phyloP scores from a whole-genome alignment of 1,140 invertebrate species.

The Atopsyche davidsoni region DNA sequence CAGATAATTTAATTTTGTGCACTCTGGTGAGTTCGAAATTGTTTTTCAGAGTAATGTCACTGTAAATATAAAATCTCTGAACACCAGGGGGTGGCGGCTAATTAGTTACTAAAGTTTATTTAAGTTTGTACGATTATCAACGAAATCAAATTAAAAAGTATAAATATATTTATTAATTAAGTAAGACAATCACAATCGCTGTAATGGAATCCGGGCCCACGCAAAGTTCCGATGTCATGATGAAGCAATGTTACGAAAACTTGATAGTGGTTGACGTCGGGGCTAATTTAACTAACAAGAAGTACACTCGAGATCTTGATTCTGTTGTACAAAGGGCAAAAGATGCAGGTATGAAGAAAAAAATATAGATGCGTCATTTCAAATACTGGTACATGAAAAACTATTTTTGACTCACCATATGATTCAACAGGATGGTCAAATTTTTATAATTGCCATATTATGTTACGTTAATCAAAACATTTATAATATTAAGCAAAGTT shows the following conservation, averaged over 20 bases:
- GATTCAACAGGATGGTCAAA: slow-evolving; percentile 4
- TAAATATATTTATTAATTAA: slow-evolving; percentile 1
- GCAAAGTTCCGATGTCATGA: slow-evolving; percentile 25
- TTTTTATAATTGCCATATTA: slow-evolving; percentile 2
- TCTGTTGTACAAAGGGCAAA: slow-evolving; percentile 87
- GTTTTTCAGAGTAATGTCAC: no score
- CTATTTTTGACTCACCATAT: no score
- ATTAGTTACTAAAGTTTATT: slow-evolving; percentile 5
- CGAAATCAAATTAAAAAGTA: not conserved
- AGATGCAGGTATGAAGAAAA: slow-evolving; percentile 85
- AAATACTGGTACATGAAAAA: no score
- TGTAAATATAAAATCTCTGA: no score
- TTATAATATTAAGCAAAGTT: not conserved
- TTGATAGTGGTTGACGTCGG: slow-evolving; percentile 89
- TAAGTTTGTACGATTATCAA: not conserved
- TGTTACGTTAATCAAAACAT: not conserved
- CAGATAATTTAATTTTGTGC: no score
- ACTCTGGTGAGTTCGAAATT: not conserved
- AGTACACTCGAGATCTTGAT: slow-evolving; percentile 87
- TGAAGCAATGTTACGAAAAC: slow-evolving; percentile 60
- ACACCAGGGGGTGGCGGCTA: slow-evolving; percentile 21
- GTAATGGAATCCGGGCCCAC: slow-evolving; percentile 21
- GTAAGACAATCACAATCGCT: not conserved
- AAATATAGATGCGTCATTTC: no score
- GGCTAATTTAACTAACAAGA: slow-evolving; percentile 93